Conservation (phyloP, 2,888 invertebrate species). For the Autographa gamma region DNA sequence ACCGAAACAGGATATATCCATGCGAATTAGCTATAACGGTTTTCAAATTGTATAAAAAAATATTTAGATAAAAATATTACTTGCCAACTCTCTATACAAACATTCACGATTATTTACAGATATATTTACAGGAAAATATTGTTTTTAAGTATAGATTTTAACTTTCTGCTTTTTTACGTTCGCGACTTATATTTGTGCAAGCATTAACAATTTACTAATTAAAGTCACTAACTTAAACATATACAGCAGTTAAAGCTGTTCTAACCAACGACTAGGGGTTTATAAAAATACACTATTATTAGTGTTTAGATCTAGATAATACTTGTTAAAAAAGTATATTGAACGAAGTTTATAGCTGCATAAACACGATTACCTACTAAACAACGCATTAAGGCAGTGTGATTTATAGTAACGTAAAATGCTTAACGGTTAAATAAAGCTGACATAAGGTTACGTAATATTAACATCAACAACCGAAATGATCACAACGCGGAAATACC, state of each 20-base stretch:
- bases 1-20: conserved; percentile 51
- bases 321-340: conserved; percentile 19
- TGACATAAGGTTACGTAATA: conserved; percentile 18
- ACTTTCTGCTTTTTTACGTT: conserved; percentile 38
- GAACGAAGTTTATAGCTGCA: conserved; percentile 31
- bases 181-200: conserved; percentile 64
- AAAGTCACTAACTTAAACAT: conserved; percentile 28
- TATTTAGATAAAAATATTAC: conserved; percentile 84
- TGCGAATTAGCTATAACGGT: conserved; percentile 61
- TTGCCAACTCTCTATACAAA: conserved; percentile 81
- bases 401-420: conserved; percentile 25
- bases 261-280: conserved; percentile 38
- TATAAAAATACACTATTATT: conserved; percentile 22
- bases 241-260: conserved; percentile 46
- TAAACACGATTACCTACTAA: conserved; percentile 36
- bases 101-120: conserved; percentile 77
- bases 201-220: conserved; percentile 43
- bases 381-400: conserved; percentile 56
- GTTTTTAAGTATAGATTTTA: conserved; percentile 32
- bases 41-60: conserved; percentile 79
- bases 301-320: conserved; percentile 31
- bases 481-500: conserved; percentile 34
- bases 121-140: conserved; percentile 74
- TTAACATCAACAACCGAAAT: conserved; percentile 31
- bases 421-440: conserved; percentile 14